Evolutionary conservation across 2,113 vertebrate genomes (phyloP), one percentile per base, ranked within the genome.

Genomic region (Tragelaphus strepsiceros): DNA sequence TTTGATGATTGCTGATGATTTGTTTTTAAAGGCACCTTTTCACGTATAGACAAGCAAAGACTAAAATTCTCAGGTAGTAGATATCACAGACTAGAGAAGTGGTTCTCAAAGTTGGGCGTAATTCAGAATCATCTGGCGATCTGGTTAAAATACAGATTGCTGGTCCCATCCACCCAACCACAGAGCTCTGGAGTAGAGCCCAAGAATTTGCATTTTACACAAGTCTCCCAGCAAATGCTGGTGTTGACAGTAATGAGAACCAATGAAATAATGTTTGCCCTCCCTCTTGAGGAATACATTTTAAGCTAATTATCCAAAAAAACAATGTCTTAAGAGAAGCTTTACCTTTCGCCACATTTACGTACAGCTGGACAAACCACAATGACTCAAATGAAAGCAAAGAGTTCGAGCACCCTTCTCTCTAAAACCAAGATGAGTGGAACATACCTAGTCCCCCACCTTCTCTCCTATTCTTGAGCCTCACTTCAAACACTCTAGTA

Each of bases 1-100:
- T 78, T 71, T 90, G 24, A 94, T 49, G 87, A 95, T 53, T 89
- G 77, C 84, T 95, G 46, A 85, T 54, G 32, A 53, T 81, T 96
- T 95, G 39, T 96, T 97, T 96, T 94, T 32, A 88, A 78, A 32
- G n/a, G 32, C 24, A 35, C 26, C 95, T 97, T 96, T 96, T 17
- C 59, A 97, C 78, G 61, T 49, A 96, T 84, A 16, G 96, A 67
- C 91, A 93, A 94, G 77, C 13, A 78, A 74, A 93, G 71, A n/a
- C 97, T 46, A 26, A 81, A 39, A 22, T 96, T 62, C 88, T 94
- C 91, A 17, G 3, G 2, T 9, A 19, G 49, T 51, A 82, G 43
- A 15, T 51, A 82, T 22, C 56, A 49, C 39, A 97, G 56, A 89
- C 43, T 43, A 39, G 95, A 92, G 53, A 81, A 54, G 30, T 49